Evolutionary conservation across 2,113 vertebrate genomes (phyloP), one percentile per base, ranked within the genome.

Genomic region (Nothocercus julius): DNA sequence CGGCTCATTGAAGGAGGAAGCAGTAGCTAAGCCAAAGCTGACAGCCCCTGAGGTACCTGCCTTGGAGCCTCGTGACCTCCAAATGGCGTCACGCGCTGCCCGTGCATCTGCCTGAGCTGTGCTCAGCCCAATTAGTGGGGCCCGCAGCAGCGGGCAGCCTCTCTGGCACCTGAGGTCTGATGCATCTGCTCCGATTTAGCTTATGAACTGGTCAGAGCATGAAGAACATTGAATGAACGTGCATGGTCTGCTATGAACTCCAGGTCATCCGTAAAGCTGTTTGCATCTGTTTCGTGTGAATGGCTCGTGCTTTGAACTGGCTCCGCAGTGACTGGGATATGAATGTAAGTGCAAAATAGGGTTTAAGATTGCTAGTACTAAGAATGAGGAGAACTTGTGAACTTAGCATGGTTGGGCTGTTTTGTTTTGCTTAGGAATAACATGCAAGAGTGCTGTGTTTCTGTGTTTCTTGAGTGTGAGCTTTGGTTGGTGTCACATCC

Each of bases 51-150:
- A 5, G 38, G 44, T 13, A 67, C 42, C 68, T 47, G 24, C 59
- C 28, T 49, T 12, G 4, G 40, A 61, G 58, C 70, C 51, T 11
- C 1, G 0, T 59, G 7, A 49, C 24, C 10, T 28, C 25, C 34
- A 30, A 6, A 20, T 4, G 81, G 66, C n/a, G 59, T 28, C 47
- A 2, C 2, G 0, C 49, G 63, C 76, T 79, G 36, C 56, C 70
- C 11, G 1, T 36, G 5, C 54, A n/a, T 11, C 15, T 28, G 27
- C 0, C 7, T 10, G 47, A 64, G 67, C 40, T 22, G 74, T 12
- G 53, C 54, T 66, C 78, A 75, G 73, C 2, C 27, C 34, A 21
- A 5, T 19, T 9, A 17, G 27, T 6, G 59, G 32, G 40, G 24
- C 49, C 25, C 83, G 74, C 73, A 87, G 85, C 78, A 16, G 11